These are phyloP conservation scores for Labrus mixtus DNA, from an alignment of 2,113 vertebrate species.

Conservation along the genomic window DNA sequence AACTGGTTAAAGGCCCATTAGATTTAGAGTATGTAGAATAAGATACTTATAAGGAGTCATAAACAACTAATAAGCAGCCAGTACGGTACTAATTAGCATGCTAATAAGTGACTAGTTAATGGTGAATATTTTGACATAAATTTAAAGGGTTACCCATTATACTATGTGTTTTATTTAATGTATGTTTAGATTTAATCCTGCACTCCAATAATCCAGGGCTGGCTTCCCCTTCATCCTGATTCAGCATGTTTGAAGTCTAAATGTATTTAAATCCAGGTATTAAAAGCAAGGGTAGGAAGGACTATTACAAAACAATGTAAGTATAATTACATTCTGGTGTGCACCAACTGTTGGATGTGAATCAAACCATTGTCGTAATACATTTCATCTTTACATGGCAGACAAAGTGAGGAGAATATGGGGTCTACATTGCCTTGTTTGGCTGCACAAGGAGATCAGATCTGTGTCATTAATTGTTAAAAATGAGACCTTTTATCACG, in stretches of 20 bases:
- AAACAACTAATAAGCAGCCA: no score
- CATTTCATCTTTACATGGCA: constrained; percentile 11
- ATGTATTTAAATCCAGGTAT: neutral
- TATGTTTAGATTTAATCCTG: no score
- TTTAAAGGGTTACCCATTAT: no score
- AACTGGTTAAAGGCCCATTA: neutral
- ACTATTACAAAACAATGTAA: constrained; percentile 5
- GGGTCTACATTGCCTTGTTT: constrained; percentile 27
- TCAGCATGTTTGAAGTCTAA: neutral
- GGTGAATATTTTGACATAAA: no score
- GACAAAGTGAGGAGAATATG: neutral
- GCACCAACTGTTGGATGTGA: no score
- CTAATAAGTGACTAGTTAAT: no score
- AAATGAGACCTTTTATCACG: constrained; percentile 63
- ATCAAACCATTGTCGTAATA: neutral
- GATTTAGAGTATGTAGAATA: no score
- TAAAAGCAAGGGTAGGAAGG: neutral
- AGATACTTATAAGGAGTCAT: no score
- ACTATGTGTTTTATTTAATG: no score
- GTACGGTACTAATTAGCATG: no score
- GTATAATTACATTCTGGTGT: neutral
- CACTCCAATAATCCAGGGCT: neutral
- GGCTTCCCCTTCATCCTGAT: neutral
- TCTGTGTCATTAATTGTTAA: constrained; percentile 64
- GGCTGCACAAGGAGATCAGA: constrained; percentile 44